Percentiles rank a stretch among this genome's conserved stretches.
phyloP scores from a whole-genome alignment of 2,888 invertebrate species.

The Lithosia quadra region DNA sequence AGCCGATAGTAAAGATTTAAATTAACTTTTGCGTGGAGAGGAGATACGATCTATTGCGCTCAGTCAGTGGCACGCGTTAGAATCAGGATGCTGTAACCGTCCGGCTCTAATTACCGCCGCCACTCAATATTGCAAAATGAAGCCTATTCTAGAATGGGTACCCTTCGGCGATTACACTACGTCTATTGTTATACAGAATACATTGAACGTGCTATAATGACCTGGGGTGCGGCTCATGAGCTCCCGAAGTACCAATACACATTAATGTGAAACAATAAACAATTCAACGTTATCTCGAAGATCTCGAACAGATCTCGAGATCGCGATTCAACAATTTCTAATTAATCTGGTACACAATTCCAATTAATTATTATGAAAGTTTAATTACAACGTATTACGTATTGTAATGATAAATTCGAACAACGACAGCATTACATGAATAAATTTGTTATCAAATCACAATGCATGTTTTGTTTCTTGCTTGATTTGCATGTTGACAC shows the following conservation, averaged over 20 bases:
- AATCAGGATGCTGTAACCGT: conserved; percentile 84
- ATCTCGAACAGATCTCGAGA: conserved; percentile 35
- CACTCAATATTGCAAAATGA: conserved; percentile 84
- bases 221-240: conserved; percentile 65
- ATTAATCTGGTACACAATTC: conserved; percentile 76
- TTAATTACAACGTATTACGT: conserved; percentile 68
- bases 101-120: conserved; percentile 82
- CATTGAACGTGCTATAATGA: conserved; percentile 75
- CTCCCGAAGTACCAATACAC: conserved; percentile 58
- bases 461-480: conserved; percentile 50
- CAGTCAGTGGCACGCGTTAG: conserved; percentile 67
- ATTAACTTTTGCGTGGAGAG: conserved; percentile 23
- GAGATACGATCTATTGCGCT: conserved; percentile 44
- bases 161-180: conserved; percentile 75
- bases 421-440: conserved; percentile 63
- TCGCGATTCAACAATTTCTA: conserved; percentile 74
- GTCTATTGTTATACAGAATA: conserved; percentile 78
- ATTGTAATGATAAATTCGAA: conserved; percentile 61
- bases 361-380: conserved; percentile 81
- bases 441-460: conserved; percentile 61
- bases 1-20: conserved; percentile 20
- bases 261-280: conserved; percentile 69
- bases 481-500: conserved; percentile 34
- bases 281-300: conserved; percentile 66
- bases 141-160: conserved; percentile 71